Evolutionary conservation across 2,888 invertebrate species (phyloP), one percentile per base, ranked within the genome.

Genomic region (Pandemis heparana): DNA sequence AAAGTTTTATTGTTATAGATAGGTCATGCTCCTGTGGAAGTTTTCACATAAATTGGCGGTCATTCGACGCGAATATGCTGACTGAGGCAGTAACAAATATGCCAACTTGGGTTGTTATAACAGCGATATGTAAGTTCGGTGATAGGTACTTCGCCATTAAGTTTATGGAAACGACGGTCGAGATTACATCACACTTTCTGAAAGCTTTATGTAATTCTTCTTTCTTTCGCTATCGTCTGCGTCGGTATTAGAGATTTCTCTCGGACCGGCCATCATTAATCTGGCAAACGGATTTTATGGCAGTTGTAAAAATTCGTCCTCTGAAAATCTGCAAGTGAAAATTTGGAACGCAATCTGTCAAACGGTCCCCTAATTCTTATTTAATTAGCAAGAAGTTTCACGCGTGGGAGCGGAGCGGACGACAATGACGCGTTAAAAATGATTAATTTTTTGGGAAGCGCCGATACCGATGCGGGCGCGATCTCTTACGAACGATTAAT

Each of bases 11-110:
- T 91, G 87, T 85, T 82, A 83, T 83, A 92, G 91, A 93, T 93
- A 93, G 94, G 92, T 94, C 93, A 92, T 91, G 86, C 88, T 90
- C 90, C 86, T 89, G 75, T 71, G 83, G 88, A 94, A 94, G 88
- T 94, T 94, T 94, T 89, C 93, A 89, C 94, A 94, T 94, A 94
- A 94, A 94, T 94, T 93, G 93, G 92, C 94, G 94, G 94, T 94
- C 94, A 94, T 93, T 94, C 92, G 89, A 92, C 89, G 92, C 89
- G 92, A 94, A 94, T 94, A 94, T 94, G 94, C 93, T 94, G 93
- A 94, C 94, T 92, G 92, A 89, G 92, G 87, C 89, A 89, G 92
- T 94, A 94, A 94, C 94, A 94, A 94, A 94, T 94, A 94, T 92
- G 92, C 93, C 92, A 94, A 94, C 87, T 94, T 94, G 83, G 92